phyloP scores from a whole-genome alignment of 1,140 invertebrate species.

The Drosophila sucinea region DNA sequence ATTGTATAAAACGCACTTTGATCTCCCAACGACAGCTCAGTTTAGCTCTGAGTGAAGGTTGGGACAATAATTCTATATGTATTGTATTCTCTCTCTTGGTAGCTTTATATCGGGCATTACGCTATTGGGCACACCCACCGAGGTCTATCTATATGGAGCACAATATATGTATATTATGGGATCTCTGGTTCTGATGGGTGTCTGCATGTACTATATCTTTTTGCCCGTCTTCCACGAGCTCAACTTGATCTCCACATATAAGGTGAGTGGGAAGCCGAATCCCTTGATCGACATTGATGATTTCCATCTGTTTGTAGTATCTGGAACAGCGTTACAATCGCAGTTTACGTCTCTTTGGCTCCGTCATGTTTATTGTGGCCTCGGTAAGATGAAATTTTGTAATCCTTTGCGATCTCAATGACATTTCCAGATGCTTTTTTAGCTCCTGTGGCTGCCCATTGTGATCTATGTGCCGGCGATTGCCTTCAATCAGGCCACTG shows the following conservation, averaged over 20 bases:
- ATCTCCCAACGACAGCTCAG: slow-evolving; percentile 44
- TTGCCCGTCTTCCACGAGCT: slow-evolving; percentile 93
- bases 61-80: slow-evolving; percentile 28
- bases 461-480: slow-evolving; percentile 88
- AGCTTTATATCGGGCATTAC: slow-evolving; percentile 88
- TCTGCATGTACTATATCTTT: slow-evolving; percentile 88
- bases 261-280: slow-evolving; percentile 84
- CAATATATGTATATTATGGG: slow-evolving; percentile 87
- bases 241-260: slow-evolving; percentile 91
- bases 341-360: slow-evolving; percentile 89
- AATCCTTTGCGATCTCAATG: neutral
- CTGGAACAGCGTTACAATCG: slow-evolving; percentile 90
- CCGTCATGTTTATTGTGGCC: slow-evolving; percentile 88
- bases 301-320: slow-evolving; percentile 85
- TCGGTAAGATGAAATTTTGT: slow-evolving; percentile 84
- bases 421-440: slow-evolving; percentile 12
- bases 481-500: slow-evolving; percentile 92
- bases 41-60: slow-evolving; percentile 49
- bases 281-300: neutral
- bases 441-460: slow-evolving; percentile 87
- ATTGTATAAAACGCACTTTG: slow-evolving; percentile 77
- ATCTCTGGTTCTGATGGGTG: slow-evolving; percentile 86
- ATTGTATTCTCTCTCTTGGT: neutral
- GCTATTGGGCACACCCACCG: slow-evolving; percentile 89
- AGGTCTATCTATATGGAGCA: slow-evolving; percentile 92